These are phyloP conservation scores for Pachycephus smyrnensis DNA, from an alignment of 2,888 invertebrate species.

Conservation along the genomic window DNA sequence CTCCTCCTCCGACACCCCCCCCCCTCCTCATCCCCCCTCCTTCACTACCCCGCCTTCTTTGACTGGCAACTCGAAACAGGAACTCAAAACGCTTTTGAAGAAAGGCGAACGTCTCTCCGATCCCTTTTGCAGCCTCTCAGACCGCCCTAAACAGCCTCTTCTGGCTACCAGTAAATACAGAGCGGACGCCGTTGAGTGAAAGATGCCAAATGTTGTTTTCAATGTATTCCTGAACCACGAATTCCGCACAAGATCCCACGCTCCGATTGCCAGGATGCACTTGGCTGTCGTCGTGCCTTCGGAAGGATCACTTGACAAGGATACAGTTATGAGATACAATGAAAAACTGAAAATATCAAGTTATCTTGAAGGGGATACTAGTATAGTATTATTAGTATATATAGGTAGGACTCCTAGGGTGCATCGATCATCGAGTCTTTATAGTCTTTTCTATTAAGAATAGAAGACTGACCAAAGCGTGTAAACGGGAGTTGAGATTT, in stretches of 20 bases:
- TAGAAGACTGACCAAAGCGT: background rate
- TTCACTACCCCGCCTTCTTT: background rate
- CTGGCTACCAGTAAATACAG: background rate
- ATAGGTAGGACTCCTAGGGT: conserved; percentile 3
- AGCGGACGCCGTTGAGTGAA: background rate
- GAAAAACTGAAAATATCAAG: background rate
- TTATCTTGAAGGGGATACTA: background rate
- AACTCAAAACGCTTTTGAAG: conserved; percentile 8
- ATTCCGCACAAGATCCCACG: background rate
- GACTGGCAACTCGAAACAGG: conserved; percentile 2
- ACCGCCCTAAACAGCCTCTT: background rate
- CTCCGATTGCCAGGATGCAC: background rate
- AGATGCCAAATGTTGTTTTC: background rate
- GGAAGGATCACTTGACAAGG: background rate
- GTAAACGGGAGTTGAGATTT: background rate
- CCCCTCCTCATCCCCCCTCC: background rate
- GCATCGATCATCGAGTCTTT: conserved; percentile 21
- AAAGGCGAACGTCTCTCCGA: background rate
- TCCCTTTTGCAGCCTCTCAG: background rate
- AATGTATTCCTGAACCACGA: background rate
- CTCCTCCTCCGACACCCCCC: background rate
- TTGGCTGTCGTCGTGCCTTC: background rate
- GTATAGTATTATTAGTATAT: background rate
- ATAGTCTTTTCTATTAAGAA: background rate
- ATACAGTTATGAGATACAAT: background rate